Conservation (phyloP, 2,888 invertebrate species). For the Heliconius hortense region DNA sequence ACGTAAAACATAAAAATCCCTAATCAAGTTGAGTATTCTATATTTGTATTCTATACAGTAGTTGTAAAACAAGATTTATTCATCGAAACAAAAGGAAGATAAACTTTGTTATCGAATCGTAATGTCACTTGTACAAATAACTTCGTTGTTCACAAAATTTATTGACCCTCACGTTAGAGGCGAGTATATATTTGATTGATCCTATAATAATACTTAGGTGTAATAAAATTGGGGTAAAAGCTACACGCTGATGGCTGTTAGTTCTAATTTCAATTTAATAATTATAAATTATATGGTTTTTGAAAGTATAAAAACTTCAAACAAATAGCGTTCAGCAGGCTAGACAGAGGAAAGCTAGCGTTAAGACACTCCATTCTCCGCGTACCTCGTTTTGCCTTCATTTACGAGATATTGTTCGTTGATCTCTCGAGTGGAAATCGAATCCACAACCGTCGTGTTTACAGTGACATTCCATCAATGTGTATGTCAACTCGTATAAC, state of each 20-base stretch:
- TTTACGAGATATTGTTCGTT: not conserved
- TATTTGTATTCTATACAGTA: not conserved
- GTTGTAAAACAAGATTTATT: not conserved
- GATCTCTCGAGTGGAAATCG: not conserved
- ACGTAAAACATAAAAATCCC: not conserved
- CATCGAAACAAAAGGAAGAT: slow-evolving; percentile 12
- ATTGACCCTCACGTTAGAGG: not conserved
- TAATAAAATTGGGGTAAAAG: not conserved
- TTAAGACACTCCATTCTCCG: not conserved
- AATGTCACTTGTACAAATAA: slow-evolving; percentile 11
- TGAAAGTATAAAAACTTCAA: too few species aligned
- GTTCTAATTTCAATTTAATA: not conserved
- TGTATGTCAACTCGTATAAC: not conserved
- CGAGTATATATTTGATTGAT: not conserved
- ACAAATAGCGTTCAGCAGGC: too few species aligned
- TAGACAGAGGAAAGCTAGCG: not conserved
- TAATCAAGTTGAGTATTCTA: not conserved
- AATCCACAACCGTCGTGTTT: not conserved
- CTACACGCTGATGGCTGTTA: not conserved
- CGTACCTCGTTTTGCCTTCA: not conserved
- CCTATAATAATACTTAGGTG: not conserved
- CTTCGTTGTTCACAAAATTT: slow-evolving; percentile 4
- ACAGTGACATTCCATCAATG: too few species aligned
- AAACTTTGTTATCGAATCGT: slow-evolving; percentile 1
- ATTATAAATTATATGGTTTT: too few species aligned